Conservation (phyloP, 2,888 invertebrate species). For the Drosophila kokeensis region DNA sequence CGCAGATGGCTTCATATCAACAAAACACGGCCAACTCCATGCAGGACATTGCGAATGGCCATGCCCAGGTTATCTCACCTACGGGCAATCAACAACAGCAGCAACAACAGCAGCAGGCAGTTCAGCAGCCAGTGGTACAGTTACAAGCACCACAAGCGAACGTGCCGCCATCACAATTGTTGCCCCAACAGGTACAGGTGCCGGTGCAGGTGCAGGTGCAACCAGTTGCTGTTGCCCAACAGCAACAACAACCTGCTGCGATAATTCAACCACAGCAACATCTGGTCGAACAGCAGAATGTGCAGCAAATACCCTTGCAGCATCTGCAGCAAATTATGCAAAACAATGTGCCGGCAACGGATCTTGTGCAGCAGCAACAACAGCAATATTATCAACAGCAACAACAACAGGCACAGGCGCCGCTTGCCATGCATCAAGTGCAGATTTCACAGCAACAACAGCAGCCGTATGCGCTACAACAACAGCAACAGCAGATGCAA, state of each 20-base stretch:
- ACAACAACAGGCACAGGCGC: slow-evolving; percentile 53
- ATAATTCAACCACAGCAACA: slow-evolving; percentile 55
- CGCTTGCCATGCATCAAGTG: slow-evolving; percentile 49
- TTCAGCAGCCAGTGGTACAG: slow-evolving; percentile 46
- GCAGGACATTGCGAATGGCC: slow-evolving; percentile 63
- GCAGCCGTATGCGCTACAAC: slow-evolving; percentile 42
- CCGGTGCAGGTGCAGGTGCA: slow-evolving; percentile 55
- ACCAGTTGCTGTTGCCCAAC: slow-evolving; percentile 39
- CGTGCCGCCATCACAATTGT: slow-evolving; percentile 34
- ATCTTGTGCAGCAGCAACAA: slow-evolving; percentile 55
- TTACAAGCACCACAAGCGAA: slow-evolving; percentile 49
- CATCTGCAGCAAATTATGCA: slow-evolving; percentile 72
- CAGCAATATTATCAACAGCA: slow-evolving; percentile 57
- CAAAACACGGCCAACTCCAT: slow-evolving; percentile 58
- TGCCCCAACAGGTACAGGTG: slow-evolving; percentile 50
- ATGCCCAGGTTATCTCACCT: slow-evolving; percentile 71
- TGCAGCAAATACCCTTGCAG: slow-evolving; percentile 70
- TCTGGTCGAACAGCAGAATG: slow-evolving; percentile 57
- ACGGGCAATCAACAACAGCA: slow-evolving; percentile 65
- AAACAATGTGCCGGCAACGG: slow-evolving; percentile 55
- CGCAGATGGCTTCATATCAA: slow-evolving; percentile 74
- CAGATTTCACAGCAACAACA: slow-evolving; percentile 61
- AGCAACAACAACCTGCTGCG: slow-evolving; percentile 47
- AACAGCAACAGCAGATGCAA: slow-evolving; percentile 70
- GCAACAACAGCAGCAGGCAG: slow-evolving; percentile 50